These are phyloP conservation scores for Aleiodes testaceus DNA, from an alignment of 2,888 invertebrate species.

Conservation along the genomic window DNA sequence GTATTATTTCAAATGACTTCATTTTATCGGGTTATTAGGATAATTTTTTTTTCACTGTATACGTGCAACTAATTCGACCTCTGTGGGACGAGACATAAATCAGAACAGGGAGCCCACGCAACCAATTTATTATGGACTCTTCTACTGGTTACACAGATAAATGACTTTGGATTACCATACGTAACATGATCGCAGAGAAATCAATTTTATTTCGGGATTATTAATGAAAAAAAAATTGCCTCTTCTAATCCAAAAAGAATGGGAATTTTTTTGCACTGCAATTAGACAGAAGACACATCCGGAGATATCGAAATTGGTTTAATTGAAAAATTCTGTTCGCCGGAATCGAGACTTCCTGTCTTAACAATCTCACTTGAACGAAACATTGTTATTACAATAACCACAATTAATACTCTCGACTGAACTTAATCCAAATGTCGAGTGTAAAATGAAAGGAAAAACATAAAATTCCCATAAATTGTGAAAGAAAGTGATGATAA, in stretches of 20 bases:
- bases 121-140: constrained; percentile 36
- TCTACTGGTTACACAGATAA: constrained; percentile 11
- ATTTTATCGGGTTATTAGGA: constrained; percentile 15
- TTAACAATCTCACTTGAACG: constrained; percentile 29
- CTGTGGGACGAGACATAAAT: constrained; percentile 37
- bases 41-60: not conserved
- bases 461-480: constrained; percentile 32
- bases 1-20: constrained; percentile 28
- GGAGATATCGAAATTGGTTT: constrained; percentile 53
- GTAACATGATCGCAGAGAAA: not conserved
- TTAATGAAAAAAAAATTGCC: too few species aligned
- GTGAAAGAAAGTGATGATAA: constrained; percentile 29
- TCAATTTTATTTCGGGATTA: too few species aligned
- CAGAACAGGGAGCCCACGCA: constrained; percentile 44
- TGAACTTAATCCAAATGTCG: constrained; percentile 21
- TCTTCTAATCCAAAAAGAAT: too few species aligned
- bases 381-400: constrained; percentile 25
- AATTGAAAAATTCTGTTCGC: constrained; percentile 53
- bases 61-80: constrained; percentile 41
- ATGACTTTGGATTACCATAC: not conserved
- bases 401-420: constrained; percentile 35
- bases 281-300: constrained; percentile 47
- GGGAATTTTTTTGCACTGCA: not conserved
- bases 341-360: constrained; percentile 54
- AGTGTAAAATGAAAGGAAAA: not conserved